Evolutionary conservation across 2,797 vertebrate genomes (phyloP).

Genomic region (Lutjanus argentimaculatus): DNA sequence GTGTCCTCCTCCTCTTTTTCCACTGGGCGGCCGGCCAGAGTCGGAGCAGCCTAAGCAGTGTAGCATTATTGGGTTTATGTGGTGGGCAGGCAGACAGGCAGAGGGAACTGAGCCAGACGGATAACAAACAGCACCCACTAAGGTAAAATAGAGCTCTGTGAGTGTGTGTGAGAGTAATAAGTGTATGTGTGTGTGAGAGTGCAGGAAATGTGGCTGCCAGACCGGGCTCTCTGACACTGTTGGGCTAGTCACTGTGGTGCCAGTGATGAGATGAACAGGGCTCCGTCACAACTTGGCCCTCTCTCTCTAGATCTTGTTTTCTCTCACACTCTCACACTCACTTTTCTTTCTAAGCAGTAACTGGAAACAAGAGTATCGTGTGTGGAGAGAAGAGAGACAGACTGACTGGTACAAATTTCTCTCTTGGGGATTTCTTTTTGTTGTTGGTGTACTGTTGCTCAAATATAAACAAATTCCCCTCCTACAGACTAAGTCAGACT

Average conservation of each 20-base stretch:
- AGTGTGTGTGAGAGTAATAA: conserved; percentile 42
- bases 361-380: conserved; percentile 32
- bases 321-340: conserved; percentile 45
- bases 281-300: conserved; percentile 65
- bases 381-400: conserved; percentile 17
- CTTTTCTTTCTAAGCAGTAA: conserved; percentile 29
- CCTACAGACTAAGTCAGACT: conserved; percentile 27
- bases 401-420: conserved; percentile 48
- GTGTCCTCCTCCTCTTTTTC: conserved; percentile 76
- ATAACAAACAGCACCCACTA: conserved; percentile 81
- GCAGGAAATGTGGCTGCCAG: conserved; percentile 79
- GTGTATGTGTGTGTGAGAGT: conserved; percentile 40
- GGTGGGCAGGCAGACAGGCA: conserved; percentile 77
- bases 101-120: conserved; percentile 79
- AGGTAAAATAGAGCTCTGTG: conserved; percentile 75
- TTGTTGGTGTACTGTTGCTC: conserved; percentile 62
- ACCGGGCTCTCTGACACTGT: conserved; percentile 77
- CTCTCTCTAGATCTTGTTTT: conserved; percentile 58
- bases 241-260: conserved; percentile 84
- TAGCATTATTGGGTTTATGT: conserved; percentile 84
- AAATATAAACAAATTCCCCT: conserved; percentile 55
- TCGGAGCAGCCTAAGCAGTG: conserved; percentile 67
- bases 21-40: conserved; percentile 72
- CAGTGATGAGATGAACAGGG: conserved; percentile 76
- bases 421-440: conserved; percentile 48